Evolutionary conservation across 2,888 invertebrate genomes (phyloP).

Genomic region (Drosophila emarginata): DNA sequence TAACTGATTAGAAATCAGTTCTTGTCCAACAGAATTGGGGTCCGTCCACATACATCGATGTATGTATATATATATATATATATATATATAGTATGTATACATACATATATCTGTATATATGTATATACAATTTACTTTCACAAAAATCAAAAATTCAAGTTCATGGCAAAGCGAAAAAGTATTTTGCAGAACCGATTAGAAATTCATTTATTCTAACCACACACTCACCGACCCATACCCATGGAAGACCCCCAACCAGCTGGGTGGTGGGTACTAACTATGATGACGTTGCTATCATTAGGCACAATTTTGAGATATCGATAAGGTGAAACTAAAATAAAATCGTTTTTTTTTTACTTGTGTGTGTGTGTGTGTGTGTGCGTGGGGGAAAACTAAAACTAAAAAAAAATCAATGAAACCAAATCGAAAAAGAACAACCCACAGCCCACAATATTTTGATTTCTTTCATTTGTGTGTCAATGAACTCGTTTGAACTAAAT

Average conservation of each 20-base stretch:
- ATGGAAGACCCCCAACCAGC: neutral
- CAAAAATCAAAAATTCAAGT: conserved; percentile 64
- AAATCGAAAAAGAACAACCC: neutral
- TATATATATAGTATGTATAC: too few species aligned
- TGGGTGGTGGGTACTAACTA: conserved; percentile 22
- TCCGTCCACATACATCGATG: conserved; percentile 9
- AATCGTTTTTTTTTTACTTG: neutral
- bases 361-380: neutral
- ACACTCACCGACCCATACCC: neutral
- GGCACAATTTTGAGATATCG: neutral
- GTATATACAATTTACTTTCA: conserved; percentile 54
- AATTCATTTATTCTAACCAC: conserved; percentile 22
- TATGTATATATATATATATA: neutral
- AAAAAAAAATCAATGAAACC: neutral
- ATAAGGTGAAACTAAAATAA: conserved; percentile 8
- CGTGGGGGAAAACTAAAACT: conserved; percentile 24
- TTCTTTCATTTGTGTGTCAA: conserved; percentile 77
- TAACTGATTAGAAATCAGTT: conserved; percentile 70
- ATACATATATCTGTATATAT: neutral
- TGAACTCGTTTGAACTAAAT: conserved; percentile 78
- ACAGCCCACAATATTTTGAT: conserved; percentile 62
- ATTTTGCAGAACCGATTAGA: conserved; percentile 39
- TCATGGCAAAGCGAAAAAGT: conserved; percentile 53
- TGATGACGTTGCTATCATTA: conserved; percentile 24
- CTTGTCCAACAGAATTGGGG: conserved; percentile 43